Base-by-base conservation (phyloP, 2,797 vertebrate species). In the Tapera naevia region DNA sequence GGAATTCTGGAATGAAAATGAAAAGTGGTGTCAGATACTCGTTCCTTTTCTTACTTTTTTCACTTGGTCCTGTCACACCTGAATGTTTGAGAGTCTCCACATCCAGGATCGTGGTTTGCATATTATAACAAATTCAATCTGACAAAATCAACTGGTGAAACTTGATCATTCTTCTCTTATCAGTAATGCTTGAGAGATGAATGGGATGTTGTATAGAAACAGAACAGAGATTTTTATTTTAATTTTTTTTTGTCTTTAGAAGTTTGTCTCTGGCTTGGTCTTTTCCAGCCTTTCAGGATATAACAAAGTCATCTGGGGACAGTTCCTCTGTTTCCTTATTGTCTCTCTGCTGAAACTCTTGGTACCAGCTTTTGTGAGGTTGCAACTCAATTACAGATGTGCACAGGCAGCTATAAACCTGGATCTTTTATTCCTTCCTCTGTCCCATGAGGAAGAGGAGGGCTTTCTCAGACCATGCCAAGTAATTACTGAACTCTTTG, bases 401-500 rank as follows among this genome's bases (percentile, higher is more conserved):
- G 91, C 56, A 11, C 82, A 39, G 7, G 17, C 62, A 71, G 85
- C 73, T 89, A 80, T 82, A 28, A 93, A 82, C 35, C 41, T 75
- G 65, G 30, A 65, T 71, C 74, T 89, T 80, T 88, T 56, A 60
- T 86, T 88, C 58, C 80, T 67, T 27, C 88, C 64, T 32, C 17
- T 27, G 13, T n/a, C 39, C 76, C 30, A 2, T 51, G 53, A 89
- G 66, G 48, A 89, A 37, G 53, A 79, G 32, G 14, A 33, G 54
- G 43, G 33, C 33, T 64, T 81, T 69, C 74, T 81, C 61, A 27
- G 72, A 79, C 46, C 30, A 5, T 84, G 43, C 70, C 32, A 13
- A 48, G 71, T 81, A 83, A 21, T 94, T 91, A 72, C 73, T 86
- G 70, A 90, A 75, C 72, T 57, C 39, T 89, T 75, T 82, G 61